Base-by-base conservation (phyloP, 1,140 invertebrate species). In the Liolophura sinensis region DNA sequence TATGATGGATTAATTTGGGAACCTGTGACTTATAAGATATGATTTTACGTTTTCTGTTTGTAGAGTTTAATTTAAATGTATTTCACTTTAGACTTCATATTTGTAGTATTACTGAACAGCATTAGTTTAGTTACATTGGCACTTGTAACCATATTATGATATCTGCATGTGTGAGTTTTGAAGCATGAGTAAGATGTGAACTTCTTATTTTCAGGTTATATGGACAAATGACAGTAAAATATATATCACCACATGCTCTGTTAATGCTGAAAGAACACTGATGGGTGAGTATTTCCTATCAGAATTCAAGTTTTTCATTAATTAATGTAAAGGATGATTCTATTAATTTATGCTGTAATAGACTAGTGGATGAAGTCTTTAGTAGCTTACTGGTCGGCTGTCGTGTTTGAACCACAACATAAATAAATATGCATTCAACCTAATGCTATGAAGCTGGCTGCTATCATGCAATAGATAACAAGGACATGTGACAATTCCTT, bases 201-300 rank as follows among this genome's bases (percentile, higher is more conserved):
- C 51, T 65, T n/a, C 59, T 65, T 24, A 24, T 59, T 74, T 70
- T 46, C 62, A 82, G 80, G 68, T 79, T 46, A n/a, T 80, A 1
- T 78, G 73, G 68, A 71, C 72, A 16, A 76, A 79, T 60, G 72
- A 75, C 48, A 68, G 76, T 57, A 73, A 68, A 54, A 73, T 79
- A 18, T 69, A 72, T 54, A 75, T 82, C 31, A 77, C 76, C 0
- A 80, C 76, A 1, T 75, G 75, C 64, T 77, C 78, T 47, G 64
- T 82, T 14, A 82, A 81, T 64, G 69, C 74, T 59, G 69, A 76
- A 14, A 75, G 68, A 59, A 77, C 80, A 46, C 65, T 81, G 7
- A 27, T 82, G 47, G 80, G 80, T 82, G 71, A 69, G 67, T 52
- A 60, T 47, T 20, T 22, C 58, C 20, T 18, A 0, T 12, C 24